A percentile compares a stretch with the other conserved stretches of the same genome.
phyloP scores from a whole-genome alignment of 2,888 invertebrate genomes.

The Polymixis lichenea region DNA sequence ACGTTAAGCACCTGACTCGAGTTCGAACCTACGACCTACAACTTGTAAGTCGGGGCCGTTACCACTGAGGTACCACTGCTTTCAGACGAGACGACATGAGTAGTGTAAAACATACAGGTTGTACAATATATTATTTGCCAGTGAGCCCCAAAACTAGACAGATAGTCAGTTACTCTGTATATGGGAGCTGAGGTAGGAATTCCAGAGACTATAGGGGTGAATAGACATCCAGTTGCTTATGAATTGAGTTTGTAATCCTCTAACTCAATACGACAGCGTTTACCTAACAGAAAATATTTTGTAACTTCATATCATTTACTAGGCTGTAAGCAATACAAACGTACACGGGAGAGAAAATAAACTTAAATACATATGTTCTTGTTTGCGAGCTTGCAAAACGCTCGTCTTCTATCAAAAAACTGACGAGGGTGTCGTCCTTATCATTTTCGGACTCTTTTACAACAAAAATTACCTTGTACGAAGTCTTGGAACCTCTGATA shows the following conservation, averaged over 20 bases:
- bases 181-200: background rate
- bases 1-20: no score
- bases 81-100: background rate
- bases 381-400: conserved; percentile 26
- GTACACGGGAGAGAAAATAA: conserved; percentile 8
- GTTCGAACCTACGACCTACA: no score
- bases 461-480: conserved; percentile 59
- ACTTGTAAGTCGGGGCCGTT: no score
- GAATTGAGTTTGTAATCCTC: background rate
- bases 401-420: conserved; percentile 52
- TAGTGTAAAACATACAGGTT: background rate
- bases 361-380: conserved; percentile 35
- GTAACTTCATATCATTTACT: background rate
- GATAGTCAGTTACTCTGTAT: background rate
- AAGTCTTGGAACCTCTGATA: conserved; percentile 47
- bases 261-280: background rate
- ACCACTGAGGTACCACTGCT: no score
- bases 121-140: background rate
- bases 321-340: background rate
- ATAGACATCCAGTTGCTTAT: background rate
- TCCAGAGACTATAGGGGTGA: background rate
- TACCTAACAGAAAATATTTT: background rate
- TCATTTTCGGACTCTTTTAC: conserved; percentile 67
- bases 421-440: conserved; percentile 73
- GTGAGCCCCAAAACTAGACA: background rate